Evolutionary conservation across 2,797 vertebrate species (phyloP).

Genomic region (Xiphophorus birchmanni): DNA sequence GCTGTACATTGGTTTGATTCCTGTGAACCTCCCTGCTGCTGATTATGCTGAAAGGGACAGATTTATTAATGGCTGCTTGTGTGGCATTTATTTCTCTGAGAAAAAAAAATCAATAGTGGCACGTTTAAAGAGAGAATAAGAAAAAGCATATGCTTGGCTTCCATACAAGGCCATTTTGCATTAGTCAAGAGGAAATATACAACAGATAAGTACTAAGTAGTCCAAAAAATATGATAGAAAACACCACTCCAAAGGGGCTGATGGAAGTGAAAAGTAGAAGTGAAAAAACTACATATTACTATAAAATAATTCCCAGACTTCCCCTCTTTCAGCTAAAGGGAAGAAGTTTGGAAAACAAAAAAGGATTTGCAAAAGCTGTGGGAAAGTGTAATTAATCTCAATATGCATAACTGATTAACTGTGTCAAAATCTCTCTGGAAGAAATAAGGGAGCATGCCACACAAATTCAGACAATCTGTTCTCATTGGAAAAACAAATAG

Average conservation of each 20-base stretch:
- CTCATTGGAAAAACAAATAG: slow-evolving; percentile 53
- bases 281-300: slow-evolving; percentile 48
- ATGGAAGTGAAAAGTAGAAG: slow-evolving; percentile 48
- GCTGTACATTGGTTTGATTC: slow-evolving; percentile 58
- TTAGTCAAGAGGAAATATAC: slow-evolving; percentile 58
- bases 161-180: slow-evolving; percentile 50
- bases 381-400: slow-evolving; percentile 66
- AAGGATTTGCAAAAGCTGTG: slow-evolving; percentile 46
- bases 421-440: slow-evolving; percentile 53
- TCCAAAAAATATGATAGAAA: slow-evolving; percentile 63
- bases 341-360: slow-evolving; percentile 49
- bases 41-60: slow-evolving; percentile 49
- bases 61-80: slow-evolving; percentile 59
- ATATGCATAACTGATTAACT: slow-evolving; percentile 58
- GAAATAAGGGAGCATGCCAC: slow-evolving; percentile 61
- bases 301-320: slow-evolving; percentile 71
- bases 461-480: slow-evolving; percentile 65
- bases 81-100: slow-evolving; percentile 47
- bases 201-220: slow-evolving; percentile 63
- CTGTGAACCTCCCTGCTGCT: slow-evolving; percentile 44
- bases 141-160: slow-evolving; percentile 64
- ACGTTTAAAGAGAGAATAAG: slow-evolving; percentile 47
- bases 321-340: slow-evolving; percentile 37
- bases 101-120: slow-evolving; percentile 58
- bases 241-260: slow-evolving; percentile 45